Percentiles rank a stretch among this genome's conserved stretches.
phyloP scores from a whole-genome alignment of 2,113 vertebrate genomes.

The Solea senegalensis region DNA sequence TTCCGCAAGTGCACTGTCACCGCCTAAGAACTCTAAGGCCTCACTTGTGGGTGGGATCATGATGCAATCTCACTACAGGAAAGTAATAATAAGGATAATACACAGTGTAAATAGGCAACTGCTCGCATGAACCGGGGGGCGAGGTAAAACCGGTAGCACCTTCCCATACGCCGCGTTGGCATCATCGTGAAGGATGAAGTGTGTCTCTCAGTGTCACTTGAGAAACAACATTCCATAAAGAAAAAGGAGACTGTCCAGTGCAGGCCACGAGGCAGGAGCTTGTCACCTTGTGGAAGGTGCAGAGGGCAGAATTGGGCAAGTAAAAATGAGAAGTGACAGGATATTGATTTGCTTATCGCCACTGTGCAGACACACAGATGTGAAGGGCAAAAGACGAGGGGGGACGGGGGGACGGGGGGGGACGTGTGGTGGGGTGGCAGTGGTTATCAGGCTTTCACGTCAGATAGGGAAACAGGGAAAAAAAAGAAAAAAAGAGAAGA shows the following conservation, averaged over 20 bases:
- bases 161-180: conserved; percentile 1
- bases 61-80: conserved; percentile 13
- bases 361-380: conserved; percentile 84
- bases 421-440: conserved; percentile 56
- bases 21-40: conserved; percentile 9
- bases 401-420: conserved; percentile 12
- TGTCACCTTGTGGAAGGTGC: conserved; percentile 84
- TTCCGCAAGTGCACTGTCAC: neutral
- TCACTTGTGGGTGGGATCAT: conserved; percentile 8
- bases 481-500: conserved; percentile 69
- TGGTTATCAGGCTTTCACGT: conserved; percentile 82
- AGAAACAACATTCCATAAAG: conserved; percentile 72
- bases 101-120: conserved; percentile 32
- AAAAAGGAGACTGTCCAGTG: conserved; percentile 69
- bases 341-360: conserved; percentile 88
- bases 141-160: conserved; percentile 30
- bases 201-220: conserved; percentile 52
- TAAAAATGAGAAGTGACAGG: conserved; percentile 87
- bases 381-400: conserved; percentile 77
- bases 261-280: conserved; percentile 72
- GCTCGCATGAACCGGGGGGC: conserved; percentile 14
- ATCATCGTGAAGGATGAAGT: conserved; percentile 53
- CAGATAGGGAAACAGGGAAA: conserved; percentile 77
- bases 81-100: conserved; percentile 11
- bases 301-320: conserved; percentile 81